Base-by-base conservation (phyloP, 2,888 invertebrate species). In the Hydriomena furcata region DNA sequence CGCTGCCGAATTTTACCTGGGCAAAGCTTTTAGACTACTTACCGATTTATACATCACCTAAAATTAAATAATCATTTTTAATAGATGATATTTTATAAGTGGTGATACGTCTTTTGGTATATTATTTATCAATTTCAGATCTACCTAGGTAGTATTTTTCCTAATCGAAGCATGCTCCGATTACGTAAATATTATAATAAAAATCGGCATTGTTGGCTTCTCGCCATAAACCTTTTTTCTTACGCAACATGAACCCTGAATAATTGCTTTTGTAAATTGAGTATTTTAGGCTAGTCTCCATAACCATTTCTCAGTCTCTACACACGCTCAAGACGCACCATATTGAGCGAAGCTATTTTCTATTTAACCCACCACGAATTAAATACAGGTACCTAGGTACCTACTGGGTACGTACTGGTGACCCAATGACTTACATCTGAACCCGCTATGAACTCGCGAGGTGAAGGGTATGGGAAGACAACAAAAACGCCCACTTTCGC, bases 21-120 rank as follows among this genome's bases (percentile, higher is more conserved):
- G 81, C 71, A 58, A 63, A 73, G 76, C 72, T 68, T 68, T 47
- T 48, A 28, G 34, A 55, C 46, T 52, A 51, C 54, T 46, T 60
- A 74, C 73, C 79, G 82, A 85, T 84, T 84, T 83, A 78, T 71
- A 71, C 17, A n/a, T n/a, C n/a, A n/a, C n/a, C n/a, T n/a, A n/a
- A n/a, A n/a, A n/a, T n/a, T 45, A 35, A 51, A 10, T 27, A n/a
- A 20, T 11, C 24, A 20, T 7, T 36, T 23, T 4, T n/a, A n/a
- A n/a, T n/a, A n/a, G n/a, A n/a, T n/a, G n/a, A n/a, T n/a, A n/a
- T n/a, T n/a, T n/a, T n/a, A n/a, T n/a, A n/a, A n/a, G n/a, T n/a
- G n/a, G n/a, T n/a, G n/a, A n/a, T n/a, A n/a, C n/a, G n/a, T n/a
- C n/a, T n/a, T n/a, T n/a, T n/a, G n/a, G n/a, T n/a, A n/a, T n/a